Conservation (phyloP, 2,113 vertebrate genomes). For the Tinamus guttatus region DNA sequence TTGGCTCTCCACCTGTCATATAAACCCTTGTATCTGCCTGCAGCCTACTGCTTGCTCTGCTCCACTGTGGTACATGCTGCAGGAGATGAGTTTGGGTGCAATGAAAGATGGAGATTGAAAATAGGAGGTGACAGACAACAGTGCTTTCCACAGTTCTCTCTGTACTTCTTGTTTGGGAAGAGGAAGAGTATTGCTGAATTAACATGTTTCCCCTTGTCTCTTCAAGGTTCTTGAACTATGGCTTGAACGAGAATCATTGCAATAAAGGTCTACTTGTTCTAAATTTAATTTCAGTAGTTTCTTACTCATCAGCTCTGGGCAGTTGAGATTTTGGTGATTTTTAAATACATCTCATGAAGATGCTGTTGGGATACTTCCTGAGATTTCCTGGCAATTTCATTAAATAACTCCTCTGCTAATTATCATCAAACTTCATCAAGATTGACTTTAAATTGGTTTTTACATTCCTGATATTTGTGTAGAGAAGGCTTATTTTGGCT, state of each 20-base stretch:
- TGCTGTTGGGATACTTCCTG: conserved; percentile 1
- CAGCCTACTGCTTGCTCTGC: accelerated
- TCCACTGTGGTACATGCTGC: accelerated
- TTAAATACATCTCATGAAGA: conserved; percentile 13
- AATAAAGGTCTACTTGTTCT: background rate
- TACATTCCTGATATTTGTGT: background rate
- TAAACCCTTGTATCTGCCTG: accelerated
- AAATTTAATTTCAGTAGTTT: background rate
- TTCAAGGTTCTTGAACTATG: background rate
- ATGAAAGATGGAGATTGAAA: background rate
- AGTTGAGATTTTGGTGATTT: conserved; percentile 11
- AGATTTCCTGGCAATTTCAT: conserved; percentile 18
- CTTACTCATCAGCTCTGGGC: background rate
- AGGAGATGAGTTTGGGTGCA: background rate
- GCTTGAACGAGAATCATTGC: background rate
- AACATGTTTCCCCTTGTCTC: background rate
- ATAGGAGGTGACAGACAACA: background rate
- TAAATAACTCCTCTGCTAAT: background rate
- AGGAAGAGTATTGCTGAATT: background rate
- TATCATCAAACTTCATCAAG: conserved; percentile 16
- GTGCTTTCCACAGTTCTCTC: background rate
- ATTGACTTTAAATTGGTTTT: conserved; percentile 16
- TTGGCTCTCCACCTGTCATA: accelerated
- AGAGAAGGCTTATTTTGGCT: background rate
- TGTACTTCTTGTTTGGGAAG: background rate